These are phyloP conservation scores for Motacilla tschutschensis DNA, from an alignment of 2,113 vertebrate species.

Conservation along the genomic window DNA sequence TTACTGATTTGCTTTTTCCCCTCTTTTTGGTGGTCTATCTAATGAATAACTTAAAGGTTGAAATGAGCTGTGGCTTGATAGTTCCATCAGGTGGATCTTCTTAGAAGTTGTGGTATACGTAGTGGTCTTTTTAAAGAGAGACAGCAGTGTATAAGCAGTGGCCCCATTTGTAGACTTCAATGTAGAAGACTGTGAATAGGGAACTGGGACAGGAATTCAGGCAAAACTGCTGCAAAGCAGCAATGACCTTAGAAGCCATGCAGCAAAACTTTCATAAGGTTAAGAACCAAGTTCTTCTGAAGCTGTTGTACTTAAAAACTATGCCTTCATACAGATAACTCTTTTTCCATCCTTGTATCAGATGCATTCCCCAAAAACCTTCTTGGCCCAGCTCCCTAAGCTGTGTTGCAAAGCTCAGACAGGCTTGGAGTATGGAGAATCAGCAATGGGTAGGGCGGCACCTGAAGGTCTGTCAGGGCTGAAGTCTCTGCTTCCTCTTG, in stretches of 20 bases:
- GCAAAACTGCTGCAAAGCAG: not conserved
- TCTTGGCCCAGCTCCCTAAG: not conserved
- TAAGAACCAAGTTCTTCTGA: not conserved
- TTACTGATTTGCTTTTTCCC: not conserved
- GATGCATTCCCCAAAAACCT: not conserved
- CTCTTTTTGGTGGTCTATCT: not conserved
- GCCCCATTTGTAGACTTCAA: not conserved
- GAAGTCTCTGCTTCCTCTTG: not conserved
- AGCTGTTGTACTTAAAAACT: not conserved
- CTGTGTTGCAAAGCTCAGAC: fast-evolving
- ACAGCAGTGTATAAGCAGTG: not conserved
- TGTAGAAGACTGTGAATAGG: fast-evolving
- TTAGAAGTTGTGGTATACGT: not conserved
- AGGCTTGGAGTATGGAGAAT: not conserved
- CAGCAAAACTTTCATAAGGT: not conserved
- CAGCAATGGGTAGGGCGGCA: not conserved
- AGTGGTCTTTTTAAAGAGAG: not conserved
- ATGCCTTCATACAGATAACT: not conserved
- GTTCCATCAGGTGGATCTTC: not conserved
- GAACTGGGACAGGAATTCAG: not conserved
- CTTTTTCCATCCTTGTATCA: not conserved
- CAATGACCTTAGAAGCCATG: not conserved
- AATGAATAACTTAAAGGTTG: not conserved
- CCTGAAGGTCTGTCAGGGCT: not conserved
- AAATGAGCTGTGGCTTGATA: not conserved